These are phyloP conservation scores for Corydoras maculifer DNA, from an alignment of 2,113 vertebrate genomes.

Conservation along the genomic window DNA sequence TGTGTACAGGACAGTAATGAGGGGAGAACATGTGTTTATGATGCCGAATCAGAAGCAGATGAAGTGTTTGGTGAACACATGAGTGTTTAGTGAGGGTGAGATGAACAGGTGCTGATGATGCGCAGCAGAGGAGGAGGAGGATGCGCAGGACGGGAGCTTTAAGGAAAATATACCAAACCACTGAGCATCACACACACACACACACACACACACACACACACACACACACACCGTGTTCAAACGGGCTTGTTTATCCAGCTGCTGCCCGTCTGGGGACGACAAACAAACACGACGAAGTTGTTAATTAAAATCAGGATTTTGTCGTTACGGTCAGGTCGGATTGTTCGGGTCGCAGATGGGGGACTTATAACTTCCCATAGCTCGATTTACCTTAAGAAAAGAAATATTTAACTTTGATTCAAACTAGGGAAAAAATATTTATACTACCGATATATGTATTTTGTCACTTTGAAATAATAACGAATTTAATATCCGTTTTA, in stretches of 20 bases:
- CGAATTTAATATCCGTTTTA: too few relatives aligned
- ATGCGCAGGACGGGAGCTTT: not conserved
- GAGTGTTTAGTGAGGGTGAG: too few relatives aligned
- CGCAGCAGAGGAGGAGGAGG: not conserved
- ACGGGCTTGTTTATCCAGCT: slow-evolving; percentile 65
- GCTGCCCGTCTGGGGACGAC: slow-evolving; percentile 32
- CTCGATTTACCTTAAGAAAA: too few relatives aligned
- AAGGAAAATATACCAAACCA: slow-evolving; percentile 49
- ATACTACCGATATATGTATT: too few relatives aligned
- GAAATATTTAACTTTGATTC: too few relatives aligned
- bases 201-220: slow-evolving; percentile 41
- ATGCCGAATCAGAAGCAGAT: too few relatives aligned
- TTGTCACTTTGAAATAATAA: too few relatives aligned
- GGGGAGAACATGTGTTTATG: not conserved
- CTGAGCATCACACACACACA: slow-evolving; percentile 37
- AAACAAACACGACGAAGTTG: slow-evolving; percentile 35
- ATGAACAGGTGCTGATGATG: not conserved
- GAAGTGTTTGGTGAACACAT: too few relatives aligned
- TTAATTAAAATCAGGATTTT: slow-evolving; percentile 72
- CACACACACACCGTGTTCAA: slow-evolving; percentile 28
- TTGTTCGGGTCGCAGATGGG: too few relatives aligned
- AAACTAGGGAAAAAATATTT: too few relatives aligned
- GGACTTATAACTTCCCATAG: too few relatives aligned
- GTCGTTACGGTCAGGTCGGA: slow-evolving; percentile 42
- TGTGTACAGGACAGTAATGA: not conserved